Evolutionary conservation across 1,140 invertebrate species (phyloP), one percentile per base, ranked within the genome.

Genomic region (Cephus cinctus): DNA sequence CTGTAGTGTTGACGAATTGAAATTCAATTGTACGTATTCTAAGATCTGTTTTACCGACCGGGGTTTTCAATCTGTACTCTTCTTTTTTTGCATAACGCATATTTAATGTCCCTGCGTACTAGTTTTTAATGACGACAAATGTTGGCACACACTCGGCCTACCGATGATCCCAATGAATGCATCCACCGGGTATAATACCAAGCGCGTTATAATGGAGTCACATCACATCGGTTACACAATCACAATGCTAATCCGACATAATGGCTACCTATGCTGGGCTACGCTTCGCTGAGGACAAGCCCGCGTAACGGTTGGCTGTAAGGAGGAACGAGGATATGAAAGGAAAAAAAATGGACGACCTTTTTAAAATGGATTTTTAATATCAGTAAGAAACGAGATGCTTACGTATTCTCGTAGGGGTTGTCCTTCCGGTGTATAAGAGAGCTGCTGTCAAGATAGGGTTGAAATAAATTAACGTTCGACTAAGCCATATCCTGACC

Each of bases 191-290:
- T 50, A 66, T 66, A 66, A 64, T 63, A 56, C 61, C 34, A 18
- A 36, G 58, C 57, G 54, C 61, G 51, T 61, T 60, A 71, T 73
- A 75, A 76, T 72, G 61, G 71, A 72, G 67, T 70, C 69, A 73
- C 65, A 65, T 72, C 67, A 64, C 70, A 73, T 71, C 69, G 68
- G 70, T 73, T 74, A 74, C 73, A 73, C 70, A 74, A 74, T 72
- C 68, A 76, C 71, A 76, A 76, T 76, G 62, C 68, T 74, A 74
- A 76, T 72, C 59, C 60, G 63, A 66, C 63, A 71, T 75, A 75
- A 75, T 73, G 61, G 69, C 63, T 61, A 64, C 63, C 60, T 67
- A 67, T 55, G 59, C 40, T 56, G 56, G 56, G 25, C 25, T 27
- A 27, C 42, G 44, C 45, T 34, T 36, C 54, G 56, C 48, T 51